Evolutionary conservation across 2,797 vertebrate genomes (phyloP), one percentile per base, ranked within the genome.

Genomic region (Hirundo rustica): DNA sequence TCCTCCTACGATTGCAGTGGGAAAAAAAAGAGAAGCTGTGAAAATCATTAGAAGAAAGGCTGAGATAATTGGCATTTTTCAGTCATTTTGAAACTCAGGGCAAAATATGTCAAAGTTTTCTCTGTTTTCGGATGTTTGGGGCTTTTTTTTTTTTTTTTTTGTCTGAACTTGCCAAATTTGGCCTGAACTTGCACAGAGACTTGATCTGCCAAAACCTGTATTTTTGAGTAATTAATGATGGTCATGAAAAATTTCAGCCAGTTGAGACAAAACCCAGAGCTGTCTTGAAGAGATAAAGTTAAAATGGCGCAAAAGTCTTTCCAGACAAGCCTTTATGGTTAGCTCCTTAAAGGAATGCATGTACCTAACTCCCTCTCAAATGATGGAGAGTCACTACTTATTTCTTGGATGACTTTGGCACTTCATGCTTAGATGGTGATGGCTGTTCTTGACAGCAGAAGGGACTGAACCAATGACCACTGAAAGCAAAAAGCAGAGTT

Each of bases 231-330:
- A 96, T 96, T 95, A 95, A 96, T 95, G 93, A 93, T 86, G 82
- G 93, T 60, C 80, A 60, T 93, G 95, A 96, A 95, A 95, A 95
- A 95, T 90, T 93, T 96, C 92, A 84, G 62, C 80, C 83, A 84
- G 62, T 80, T 84, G 66, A 96, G 96, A 96, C 93, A 88, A 95
- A 96, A 95, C 80, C 85, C 96, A 96, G 96, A 96, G 85, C 95
- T 73, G 80, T 94, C 91, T 90, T 21, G 14, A 84, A 86, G 80
- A 96, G 96, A 96, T 96, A 96, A 96, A 96, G 85, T 92, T 94
- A 84, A 95, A 96, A 96, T 95, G 95, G 96, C 82, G 67, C 70
- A 94, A 84, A 95, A 95, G 58, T 92, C 94, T 85, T 85, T 71
- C 83, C 76, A 96, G 95, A 95, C 89, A 74, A 86, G 80, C 55